Evolutionary conservation across 2,113 vertebrate genomes (phyloP), one percentile per base, ranked within the genome.

Genomic region (Panthera uncia): DNA sequence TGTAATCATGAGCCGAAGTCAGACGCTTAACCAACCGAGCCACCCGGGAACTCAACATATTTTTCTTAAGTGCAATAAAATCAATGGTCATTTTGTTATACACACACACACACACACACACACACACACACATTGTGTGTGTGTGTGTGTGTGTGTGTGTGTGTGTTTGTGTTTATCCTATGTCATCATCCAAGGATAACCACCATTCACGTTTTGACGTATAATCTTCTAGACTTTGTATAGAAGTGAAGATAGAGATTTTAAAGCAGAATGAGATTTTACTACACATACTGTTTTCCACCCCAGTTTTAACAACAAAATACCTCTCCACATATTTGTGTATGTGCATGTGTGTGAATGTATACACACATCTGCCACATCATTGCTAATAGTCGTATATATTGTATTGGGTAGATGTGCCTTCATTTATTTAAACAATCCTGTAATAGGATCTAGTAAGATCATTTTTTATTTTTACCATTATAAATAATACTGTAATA

Each of bases 201-300:
- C 12, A 48, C 14, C 71, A 14, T 71, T 81, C 25, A 66, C 18
- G 52, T 91, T 48, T 82, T 65, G 16, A 8, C 25, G 12, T 65
- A 29, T 69, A 83, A 63, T 57, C 55, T 69, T 76, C 27, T 3
- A 74, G 68, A 86, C 48, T 79, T 89, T 36, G 81, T 25, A 89
- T 10, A 78, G 48, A 95, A 69, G 88, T 81, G 19, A 63, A 78
- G n/a, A 69, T 27, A 41, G 1, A 76, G 15, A 41, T 48, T 85
- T 90, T 94, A 50, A 91, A 84, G 89, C 41, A 74, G 81, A 76
- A 81, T 87, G 48, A 90, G 66, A 66, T 85, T 91, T 90, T 87
- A 61, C 23, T 81, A 89, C 4, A 73, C 5, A 29, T n/a, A 57
- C 21, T 66, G 27, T 73, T 65, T 88, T 68, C 78, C 85, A 85